Evolutionary conservation across 2,113 vertebrate species (phyloP).

Genomic region (Oxygymnocypris stewartii): DNA sequence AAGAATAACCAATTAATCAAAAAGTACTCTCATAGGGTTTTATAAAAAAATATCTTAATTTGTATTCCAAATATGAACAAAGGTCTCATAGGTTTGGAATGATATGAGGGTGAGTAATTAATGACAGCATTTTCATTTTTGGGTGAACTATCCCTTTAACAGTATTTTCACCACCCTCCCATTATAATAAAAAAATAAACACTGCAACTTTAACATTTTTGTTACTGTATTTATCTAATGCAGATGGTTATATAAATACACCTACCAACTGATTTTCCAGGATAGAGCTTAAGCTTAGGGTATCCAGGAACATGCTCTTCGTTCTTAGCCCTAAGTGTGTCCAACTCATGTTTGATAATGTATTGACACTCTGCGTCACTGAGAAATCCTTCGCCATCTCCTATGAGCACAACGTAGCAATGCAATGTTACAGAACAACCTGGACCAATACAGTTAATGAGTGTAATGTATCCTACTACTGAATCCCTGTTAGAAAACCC

Average conservation of each 20-base stretch:
- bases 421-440: not conserved
- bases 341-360: slow-evolving; percentile 95
- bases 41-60: no score
- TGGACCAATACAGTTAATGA: not conserved
- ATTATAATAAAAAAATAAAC: not conserved
- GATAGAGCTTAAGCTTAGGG: slow-evolving; percentile 87
- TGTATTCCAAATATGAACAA: no score
- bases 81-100: no score
- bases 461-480: not conserved
- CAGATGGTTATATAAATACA: not conserved
- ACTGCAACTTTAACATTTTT: not conserved
- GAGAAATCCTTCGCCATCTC: slow-evolving; percentile 87
- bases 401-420: slow-evolving; percentile 63
- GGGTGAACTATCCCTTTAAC: not conserved
- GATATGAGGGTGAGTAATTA: no score
- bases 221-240: not conserved
- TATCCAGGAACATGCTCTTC: slow-evolving; percentile 91
- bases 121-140: no score
- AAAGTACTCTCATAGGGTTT: no score
- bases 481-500: not conserved
- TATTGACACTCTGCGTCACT: slow-evolving; percentile 93
- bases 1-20: not conserved
- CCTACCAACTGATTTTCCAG: slow-evolving; percentile 95
- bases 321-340: slow-evolving; percentile 88
- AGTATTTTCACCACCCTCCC: not conserved